A percentile compares a stretch with the other conserved stretches of the same genome.
Conservation (phyloP, 2,113 vertebrate genomes). For the Xenus cinereus region DNA sequence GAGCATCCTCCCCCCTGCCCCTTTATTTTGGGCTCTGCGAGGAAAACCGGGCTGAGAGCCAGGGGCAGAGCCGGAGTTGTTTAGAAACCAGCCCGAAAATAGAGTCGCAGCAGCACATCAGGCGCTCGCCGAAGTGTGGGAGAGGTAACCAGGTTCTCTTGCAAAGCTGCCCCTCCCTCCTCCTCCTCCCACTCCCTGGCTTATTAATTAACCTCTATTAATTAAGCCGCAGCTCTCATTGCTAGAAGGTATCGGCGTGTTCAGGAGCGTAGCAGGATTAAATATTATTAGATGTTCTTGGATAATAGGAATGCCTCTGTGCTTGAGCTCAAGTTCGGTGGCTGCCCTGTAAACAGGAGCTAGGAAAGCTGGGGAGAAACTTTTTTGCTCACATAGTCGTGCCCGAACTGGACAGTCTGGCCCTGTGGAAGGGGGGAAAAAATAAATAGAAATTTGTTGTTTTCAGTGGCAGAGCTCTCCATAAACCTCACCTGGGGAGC, state of each 20-base stretch:
- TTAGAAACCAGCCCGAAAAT: background rate
- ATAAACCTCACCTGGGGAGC: background rate
- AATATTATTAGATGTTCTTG: constrained; percentile 35
- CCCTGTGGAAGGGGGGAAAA: fast-evolving
- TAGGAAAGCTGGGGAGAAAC: background rate
- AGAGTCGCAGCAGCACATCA: background rate
- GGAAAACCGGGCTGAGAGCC: background rate
- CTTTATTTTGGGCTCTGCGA: background rate
- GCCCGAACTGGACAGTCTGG: background rate
- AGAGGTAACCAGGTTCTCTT: background rate
- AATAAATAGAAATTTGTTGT: background rate
- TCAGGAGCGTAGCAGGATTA: constrained; percentile 36
- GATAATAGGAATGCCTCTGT: background rate
- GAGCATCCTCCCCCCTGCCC: fast-evolving
- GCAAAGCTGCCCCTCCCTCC: constrained; percentile 11
- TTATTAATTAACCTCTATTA: constrained; percentile 63
- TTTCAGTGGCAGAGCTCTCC: background rate
- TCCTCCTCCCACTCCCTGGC: background rate
- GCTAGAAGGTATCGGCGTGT: constrained; percentile 4
- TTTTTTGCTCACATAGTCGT: background rate
- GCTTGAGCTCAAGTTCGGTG: background rate
- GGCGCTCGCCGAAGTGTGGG: background rate
- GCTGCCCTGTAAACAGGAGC: background rate
- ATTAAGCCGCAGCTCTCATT: constrained; percentile 29
- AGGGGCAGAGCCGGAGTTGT: background rate